Base-by-base conservation (phyloP, 2,888 invertebrate genomes). In the Acanthosepion pharaonis region DNA sequence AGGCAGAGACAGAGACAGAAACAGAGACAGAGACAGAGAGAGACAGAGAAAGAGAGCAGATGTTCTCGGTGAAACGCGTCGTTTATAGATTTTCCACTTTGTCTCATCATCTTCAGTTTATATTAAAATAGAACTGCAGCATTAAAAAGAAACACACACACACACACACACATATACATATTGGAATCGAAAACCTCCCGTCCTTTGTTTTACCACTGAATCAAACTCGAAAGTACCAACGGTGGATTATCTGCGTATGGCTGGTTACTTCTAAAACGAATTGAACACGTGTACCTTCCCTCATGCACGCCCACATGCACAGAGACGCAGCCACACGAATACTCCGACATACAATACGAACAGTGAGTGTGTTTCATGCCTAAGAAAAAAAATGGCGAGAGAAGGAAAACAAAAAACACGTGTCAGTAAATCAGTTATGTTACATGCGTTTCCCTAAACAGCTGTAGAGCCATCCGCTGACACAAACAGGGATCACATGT, bases 401-500 rank as follows among this genome's bases (percentile, higher is more conserved):
- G 5, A 78, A 78, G n/a, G 11, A 78, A 78, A 78, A 33, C 11
- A 78, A 78, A 78, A 78, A 78, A 78, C 78, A 78, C 78, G 78
- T 78, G 78, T 78, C 33, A 78, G 78, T 33, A 18, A 15, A 78
- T 78, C 78, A n/a, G 78, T 78, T 78, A 78, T 23, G n/a, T 78
- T 78, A 15, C 78, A 78, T 78, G 78, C 18, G 78, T 78, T n/a
- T n/a, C 3, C 33, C 15, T n/a, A 78, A 78, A 78, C 78, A 78
- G 78, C n/a, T 78, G 78, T n/a, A 9, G n/a, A 78, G n/a, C 9
- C 78, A 78, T 78, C 33, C 78, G 78, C n/a, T 33, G 33, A 78
- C 78, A 15, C 78, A n/a, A 78, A 78, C 78, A 78, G n/a, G n/a
- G 78, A 78, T 78, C 78, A 78, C 78, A 78, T 78, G 78, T 78